Evolutionary conservation across 2,113 vertebrate species (phyloP).

Genomic region (Myotis davidii): DNA sequence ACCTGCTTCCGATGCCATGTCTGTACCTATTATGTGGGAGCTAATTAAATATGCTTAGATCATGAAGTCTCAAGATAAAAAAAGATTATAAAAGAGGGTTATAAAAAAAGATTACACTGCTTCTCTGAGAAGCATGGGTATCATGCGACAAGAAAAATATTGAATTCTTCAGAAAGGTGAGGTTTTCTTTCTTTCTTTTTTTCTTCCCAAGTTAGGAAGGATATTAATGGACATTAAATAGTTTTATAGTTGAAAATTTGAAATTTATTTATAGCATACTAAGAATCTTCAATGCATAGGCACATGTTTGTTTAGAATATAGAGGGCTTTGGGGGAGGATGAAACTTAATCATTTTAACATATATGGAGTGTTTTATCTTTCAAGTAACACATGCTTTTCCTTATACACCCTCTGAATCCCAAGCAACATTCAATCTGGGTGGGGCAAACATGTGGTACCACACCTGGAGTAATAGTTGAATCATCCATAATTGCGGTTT

Average conservation of each 20-base stretch:
- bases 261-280: neutral
- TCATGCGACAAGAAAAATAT: neutral
- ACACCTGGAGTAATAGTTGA: neutral
- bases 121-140: constrained; percentile 3
- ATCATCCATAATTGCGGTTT: neutral
- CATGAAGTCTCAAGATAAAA: neutral
- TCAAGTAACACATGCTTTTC: neutral
- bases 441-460: neutral
- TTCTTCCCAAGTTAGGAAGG: neutral
- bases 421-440: neutral
- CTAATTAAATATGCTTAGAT: neutral
- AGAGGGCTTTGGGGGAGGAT: neutral
- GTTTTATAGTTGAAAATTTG: constrained; percentile 1
- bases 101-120: neutral
- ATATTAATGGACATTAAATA: constrained; percentile 6
- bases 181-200: neutral
- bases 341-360: constrained; percentile 20
- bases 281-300: neutral
- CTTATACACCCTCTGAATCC: neutral
- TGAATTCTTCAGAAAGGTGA: constrained; percentile 7
- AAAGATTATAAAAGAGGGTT: neutral
- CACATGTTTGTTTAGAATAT: neutral
- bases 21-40: neutral
- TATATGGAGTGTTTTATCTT: neutral
- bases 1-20: neutral